Evolutionary conservation across 2,888 invertebrate genomes (phyloP), one percentile per base, ranked within the genome.

Genomic region (Polymixis flavicincta): DNA sequence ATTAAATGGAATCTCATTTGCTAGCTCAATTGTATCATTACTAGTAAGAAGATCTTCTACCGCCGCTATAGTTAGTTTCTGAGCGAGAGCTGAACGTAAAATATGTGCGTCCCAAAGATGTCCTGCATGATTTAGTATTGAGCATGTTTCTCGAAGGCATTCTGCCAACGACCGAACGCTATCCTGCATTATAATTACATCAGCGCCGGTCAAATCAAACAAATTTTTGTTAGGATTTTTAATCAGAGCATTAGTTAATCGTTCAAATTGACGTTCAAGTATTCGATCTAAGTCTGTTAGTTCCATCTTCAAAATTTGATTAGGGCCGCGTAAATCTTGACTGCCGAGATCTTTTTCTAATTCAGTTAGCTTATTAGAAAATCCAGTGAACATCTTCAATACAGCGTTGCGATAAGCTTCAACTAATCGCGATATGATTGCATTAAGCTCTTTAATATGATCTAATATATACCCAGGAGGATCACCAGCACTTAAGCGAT

Each of bases 21-120:
- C 88, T 57, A 93, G 88, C 84, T 96, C 92, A 13, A 89, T 75
- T 7, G 88, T 75, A 87, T 96, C 96, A 78, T 96, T 88, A 78
- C 71, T 92, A 42, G 93, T 93, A 22, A 94, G 85, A 48, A 95
- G 86, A 85, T 95, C 95, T 90, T 96, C 96, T 9, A 96, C 93
- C 52, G 93, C 92, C n/a, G 94, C 91, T 67, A 94, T 90, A 7
- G 93, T 94, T 48, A 96, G 84, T 76, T 93, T 94, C 85, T 94
- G 94, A 37, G 92, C 94, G 25, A 93, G 89, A 72, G 92, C 93
- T 42, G 92, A 89, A 22, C 96, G 93, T 70, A 93, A 72, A 80
- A 95, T 93, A 84, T 95, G 96, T 74, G 91, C 88, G 82, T 95
- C 94, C 92, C 94, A 95, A 28, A 96, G 89, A 88, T 94, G 94